Evolutionary conservation across 2,113 vertebrate genomes (phyloP).

Genomic region (Tychaedon coryphoeus): DNA sequence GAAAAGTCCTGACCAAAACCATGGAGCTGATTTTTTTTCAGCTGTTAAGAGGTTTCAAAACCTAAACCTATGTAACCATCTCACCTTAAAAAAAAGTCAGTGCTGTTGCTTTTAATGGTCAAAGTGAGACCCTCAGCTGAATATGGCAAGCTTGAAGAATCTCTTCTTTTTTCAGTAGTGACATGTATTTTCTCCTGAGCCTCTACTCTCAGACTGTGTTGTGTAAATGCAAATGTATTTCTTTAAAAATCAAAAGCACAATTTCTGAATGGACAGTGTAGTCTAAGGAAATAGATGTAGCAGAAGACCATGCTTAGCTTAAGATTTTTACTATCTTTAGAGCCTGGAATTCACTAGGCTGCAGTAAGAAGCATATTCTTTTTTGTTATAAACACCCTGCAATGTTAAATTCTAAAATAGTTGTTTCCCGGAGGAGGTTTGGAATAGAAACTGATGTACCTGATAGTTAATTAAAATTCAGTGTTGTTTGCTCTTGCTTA

Average conservation of each 20-base stretch:
- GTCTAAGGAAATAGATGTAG: not conserved
- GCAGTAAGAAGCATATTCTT: not conserved
- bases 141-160: not conserved
- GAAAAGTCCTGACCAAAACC: not conserved
- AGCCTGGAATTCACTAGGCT: not conserved
- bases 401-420: constrained; percentile 46
- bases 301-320: not conserved
- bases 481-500: constrained; percentile 57
- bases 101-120: not conserved
- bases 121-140: not conserved
- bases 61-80: not conserved
- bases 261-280: not conserved
- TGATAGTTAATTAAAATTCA: constrained; percentile 65
- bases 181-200: not conserved
- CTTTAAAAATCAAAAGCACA: not conserved
- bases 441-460: constrained; percentile 53
- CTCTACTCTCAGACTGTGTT: not conserved
- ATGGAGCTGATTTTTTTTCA: not conserved
- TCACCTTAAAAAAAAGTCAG: not conserved
- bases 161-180: not conserved
- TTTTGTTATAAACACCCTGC: not conserved
- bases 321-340: not conserved
- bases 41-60: not conserved
- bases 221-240: not conserved
- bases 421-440: constrained; percentile 43